phyloP scores from a whole-genome alignment of 2,113 vertebrate species.

The Oncorhynchus gorbuscha region DNA sequence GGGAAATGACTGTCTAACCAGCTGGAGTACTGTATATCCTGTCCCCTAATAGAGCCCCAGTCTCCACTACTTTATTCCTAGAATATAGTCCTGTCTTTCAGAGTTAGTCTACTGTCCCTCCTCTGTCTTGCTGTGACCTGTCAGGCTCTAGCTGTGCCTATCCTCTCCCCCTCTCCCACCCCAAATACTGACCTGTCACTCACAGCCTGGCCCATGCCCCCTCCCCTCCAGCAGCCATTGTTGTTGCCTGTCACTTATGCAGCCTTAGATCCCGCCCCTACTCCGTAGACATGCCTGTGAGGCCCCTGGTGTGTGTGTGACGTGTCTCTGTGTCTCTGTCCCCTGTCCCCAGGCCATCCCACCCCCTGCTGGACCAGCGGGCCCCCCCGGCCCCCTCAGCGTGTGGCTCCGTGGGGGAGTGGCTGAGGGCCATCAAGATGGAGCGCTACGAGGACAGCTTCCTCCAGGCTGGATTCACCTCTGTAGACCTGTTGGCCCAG shows the following conservation, averaged over 20 bases:
- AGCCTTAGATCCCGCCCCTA: no score
- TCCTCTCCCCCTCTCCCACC: conserved; percentile 37
- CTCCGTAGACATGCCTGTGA: background rate
- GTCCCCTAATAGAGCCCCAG: background rate
- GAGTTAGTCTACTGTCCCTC: conserved; percentile 13
- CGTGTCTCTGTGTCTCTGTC: conserved; percentile 50
- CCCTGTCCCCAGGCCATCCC: conserved; percentile 74
- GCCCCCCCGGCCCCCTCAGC: conserved; percentile 79
- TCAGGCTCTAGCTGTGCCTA: conserved; percentile 57
- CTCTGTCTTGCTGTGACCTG: conserved; percentile 55
- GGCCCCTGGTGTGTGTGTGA: conserved; percentile 26
- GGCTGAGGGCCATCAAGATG: conserved; percentile 90
- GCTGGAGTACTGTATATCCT: background rate
- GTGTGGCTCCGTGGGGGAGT: conserved; percentile 84
- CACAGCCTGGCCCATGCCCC: conserved; percentile 12
- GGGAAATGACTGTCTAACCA: no score
- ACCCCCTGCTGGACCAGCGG: conserved; percentile 87
- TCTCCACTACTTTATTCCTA: background rate
- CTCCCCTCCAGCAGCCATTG: conserved; percentile 43
- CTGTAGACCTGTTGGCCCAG: conserved; percentile 83
- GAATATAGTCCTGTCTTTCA: conserved; percentile 17
- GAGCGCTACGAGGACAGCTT: conserved; percentile 89
- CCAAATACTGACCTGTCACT: conserved; percentile 43
- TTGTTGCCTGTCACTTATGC: conserved; percentile 32
- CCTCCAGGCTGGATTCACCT: conserved; percentile 81